Evolutionary conservation across 2,797 vertebrate genomes (phyloP).

Genomic region (Danio kyathit): DNA sequence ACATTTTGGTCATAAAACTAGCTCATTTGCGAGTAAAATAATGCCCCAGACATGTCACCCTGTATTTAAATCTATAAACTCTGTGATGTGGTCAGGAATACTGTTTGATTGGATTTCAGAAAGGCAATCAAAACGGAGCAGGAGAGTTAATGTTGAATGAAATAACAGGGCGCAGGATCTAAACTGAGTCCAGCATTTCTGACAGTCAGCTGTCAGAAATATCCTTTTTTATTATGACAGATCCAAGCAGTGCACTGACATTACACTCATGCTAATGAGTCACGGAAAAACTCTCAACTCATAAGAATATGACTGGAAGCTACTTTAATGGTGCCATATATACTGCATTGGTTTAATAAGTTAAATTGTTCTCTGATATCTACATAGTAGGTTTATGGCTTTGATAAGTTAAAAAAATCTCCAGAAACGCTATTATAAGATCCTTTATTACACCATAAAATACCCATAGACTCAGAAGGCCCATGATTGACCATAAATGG

Average conservation of each 20-base stretch:
- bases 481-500: too few species aligned
- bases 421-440: too few species aligned
- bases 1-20: background rate
- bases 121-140: background rate
- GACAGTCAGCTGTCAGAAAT: slow-evolving; percentile 8
- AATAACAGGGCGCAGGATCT: background rate
- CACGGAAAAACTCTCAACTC: background rate
- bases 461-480: too few species aligned
- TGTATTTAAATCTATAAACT: background rate
- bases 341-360: too few species aligned
- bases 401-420: too few species aligned
- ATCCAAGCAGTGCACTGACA: slow-evolving; percentile 15
- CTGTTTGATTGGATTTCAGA: background rate
- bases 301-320: background rate
- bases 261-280: slow-evolving; percentile 15
- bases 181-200: background rate
- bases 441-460: too few species aligned
- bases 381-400: too few species aligned
- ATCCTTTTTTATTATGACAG: slow-evolving; percentile 1
- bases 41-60: background rate
- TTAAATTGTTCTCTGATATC: too few species aligned
- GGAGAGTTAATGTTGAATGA: background rate
- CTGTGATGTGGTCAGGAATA: background rate
- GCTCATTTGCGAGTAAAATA: background rate
- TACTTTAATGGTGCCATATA: background rate